Conservation (phyloP, 2,113 vertebrate species). For the Balaeniceps rex region DNA sequence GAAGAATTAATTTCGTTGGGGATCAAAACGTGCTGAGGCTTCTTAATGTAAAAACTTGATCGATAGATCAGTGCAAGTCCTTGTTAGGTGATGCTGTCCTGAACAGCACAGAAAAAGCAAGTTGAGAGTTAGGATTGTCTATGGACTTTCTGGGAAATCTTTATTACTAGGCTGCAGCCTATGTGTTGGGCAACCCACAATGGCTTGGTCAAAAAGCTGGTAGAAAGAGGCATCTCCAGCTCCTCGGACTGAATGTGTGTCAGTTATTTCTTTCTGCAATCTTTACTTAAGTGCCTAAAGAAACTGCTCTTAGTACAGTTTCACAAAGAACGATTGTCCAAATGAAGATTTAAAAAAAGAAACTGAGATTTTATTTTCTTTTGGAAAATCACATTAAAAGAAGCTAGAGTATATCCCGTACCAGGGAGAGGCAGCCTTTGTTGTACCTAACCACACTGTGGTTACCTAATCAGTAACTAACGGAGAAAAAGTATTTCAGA, state of each 20-base stretch:
- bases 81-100: not conserved
- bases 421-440: not conserved
- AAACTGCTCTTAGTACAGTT: not conserved
- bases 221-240: not conserved
- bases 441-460: not conserved
- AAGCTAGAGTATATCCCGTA: not conserved
- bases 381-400: not conserved
- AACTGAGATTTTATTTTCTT: not conserved
- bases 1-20: not conserved
- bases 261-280: not conserved
- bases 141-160: not conserved
- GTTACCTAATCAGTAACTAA: not conserved
- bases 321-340: not conserved
- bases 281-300: not conserved
- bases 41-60: not conserved
- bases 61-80: not conserved
- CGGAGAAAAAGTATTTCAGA: not conserved
- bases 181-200: not conserved
- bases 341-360: not conserved
- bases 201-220: not conserved
- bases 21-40: not conserved
- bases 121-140: not conserved
- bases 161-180: not conserved
- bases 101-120: not conserved
- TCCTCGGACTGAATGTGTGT: fast-evolving